Base-by-base conservation (phyloP, 2,797 vertebrate genomes). In the Setipinna tenuifilis region DNA sequence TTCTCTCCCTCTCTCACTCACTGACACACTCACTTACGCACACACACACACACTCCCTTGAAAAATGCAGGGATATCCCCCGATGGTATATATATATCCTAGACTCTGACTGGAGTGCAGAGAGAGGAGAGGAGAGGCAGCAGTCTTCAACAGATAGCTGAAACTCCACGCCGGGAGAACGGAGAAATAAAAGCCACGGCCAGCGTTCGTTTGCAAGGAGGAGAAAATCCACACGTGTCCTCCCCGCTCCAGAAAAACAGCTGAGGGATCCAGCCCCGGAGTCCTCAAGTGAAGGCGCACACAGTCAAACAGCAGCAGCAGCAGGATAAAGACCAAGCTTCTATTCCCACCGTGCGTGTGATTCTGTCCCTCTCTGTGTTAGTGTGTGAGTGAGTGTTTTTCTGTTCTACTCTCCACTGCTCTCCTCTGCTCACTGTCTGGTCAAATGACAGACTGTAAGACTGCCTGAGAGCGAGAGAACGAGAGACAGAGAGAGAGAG, bases 381-480 rank as follows among this genome's bases (percentile, higher is more conserved):
- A 80, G 17, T 92, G 88, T 91, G 89, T 92, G 90, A 86, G 90
- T 92, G 90, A 86, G 90, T 91, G 91, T 87, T 90, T 91, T 88
- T 90, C 83, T 75, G 68, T 21, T 75, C 68, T 17, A 28, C 91
- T 91, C 91, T 91, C 91, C 92, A 91, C 93, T 94, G 87, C 91
- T 93, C 83, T 91, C 93, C 91, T 94, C 92, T 91, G 91, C 94
- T 93, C 93, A 93, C 92, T 89, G 94, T 93, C 94, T 93, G 95
- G 94, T 94, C 94, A 95, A 95, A 96, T 95, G 94, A 95, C 94
- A 95, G 93, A 90, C 90, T 93, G 86, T 90, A 91, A 94, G 92
- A 91, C 91, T 91, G 95, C 91, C 92, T 91, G 85, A 41, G 85
- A 89, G 89, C 87, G 85, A 78, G 80, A 83, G 84, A 54, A 84